Base-by-base conservation (phyloP, 2,888 invertebrate species). In the Dugesia japonica region DNA sequence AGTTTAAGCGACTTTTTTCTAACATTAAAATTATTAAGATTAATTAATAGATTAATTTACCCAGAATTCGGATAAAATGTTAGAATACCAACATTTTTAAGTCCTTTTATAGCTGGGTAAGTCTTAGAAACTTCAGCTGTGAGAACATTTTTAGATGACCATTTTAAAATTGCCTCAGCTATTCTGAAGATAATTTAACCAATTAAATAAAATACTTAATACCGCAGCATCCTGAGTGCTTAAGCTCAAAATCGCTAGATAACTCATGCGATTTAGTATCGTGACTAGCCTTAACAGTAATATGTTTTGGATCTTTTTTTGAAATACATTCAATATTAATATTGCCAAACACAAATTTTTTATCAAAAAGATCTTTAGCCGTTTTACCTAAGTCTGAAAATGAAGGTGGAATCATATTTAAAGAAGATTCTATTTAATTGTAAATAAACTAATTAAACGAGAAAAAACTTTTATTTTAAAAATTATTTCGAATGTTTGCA, bases 1-100 rank as follows among this genome's bases (percentile, higher is more conserved):
- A 94, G 86, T 83, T 90, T 90, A 80, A 92, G 93, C 81, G 90
- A 89, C 87, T 94, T 94, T n/a, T n/a, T n/a, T n/a, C n/a, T n/a
- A n/a, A n/a, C n/a, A n/a, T n/a, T n/a, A n/a, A n/a, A n/a, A n/a
- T n/a, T n/a, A n/a, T n/a, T n/a, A n/a, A n/a, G n/a, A n/a, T n/a
- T n/a, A n/a, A n/a, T n/a, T n/a, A n/a, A n/a, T n/a, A n/a, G n/a
- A n/a, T n/a, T n/a, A n/a, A 56, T 4, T 13, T 23, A 56, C 56
- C 56, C 56, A 20, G 56, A 13, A n/a, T 56, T 23, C 20, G 56
- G 56, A 4, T 56, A 4, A 23, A 20, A 56, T 23, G 56, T 20
- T n/a, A 56, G 17, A 9, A 56, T 23, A 4, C 56, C 56, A 23
- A 56, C 56, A 56, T 56, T 56, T 23, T 56, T 56, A n/a, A 56